These are phyloP conservation scores for Morinoia aosen DNA, from an alignment of 2,888 invertebrate genomes.

Conservation along the genomic window DNA sequence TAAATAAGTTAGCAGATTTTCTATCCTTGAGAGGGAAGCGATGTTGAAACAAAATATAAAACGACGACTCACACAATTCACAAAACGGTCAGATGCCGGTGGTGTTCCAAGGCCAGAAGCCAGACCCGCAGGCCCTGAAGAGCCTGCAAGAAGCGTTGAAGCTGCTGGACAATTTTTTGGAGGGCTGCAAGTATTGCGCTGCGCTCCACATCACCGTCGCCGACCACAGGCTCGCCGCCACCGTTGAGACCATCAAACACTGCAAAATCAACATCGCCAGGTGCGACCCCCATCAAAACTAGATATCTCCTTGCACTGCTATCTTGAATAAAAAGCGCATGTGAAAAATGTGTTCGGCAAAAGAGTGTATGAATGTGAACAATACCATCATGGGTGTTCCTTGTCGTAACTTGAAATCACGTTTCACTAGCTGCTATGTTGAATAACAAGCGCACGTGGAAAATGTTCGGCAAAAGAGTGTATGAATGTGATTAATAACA, in stretches of 20 bases:
- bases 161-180: slow-evolving; percentile 80
- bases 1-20: too few relatives aligned
- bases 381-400: too few relatives aligned
- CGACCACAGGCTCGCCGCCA: slow-evolving; percentile 59
- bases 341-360: not conserved
- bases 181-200: slow-evolving; percentile 70
- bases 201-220: slow-evolving; percentile 61
- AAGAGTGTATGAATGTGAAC: too few relatives aligned
- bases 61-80: not conserved
- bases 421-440: not conserved
- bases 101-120: slow-evolving; percentile 40
- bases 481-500: not conserved
- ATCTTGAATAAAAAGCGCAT: not conserved
- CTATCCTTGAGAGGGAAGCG: too few relatives aligned
- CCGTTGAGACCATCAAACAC: slow-evolving; percentile 59
- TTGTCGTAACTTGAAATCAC: too few relatives aligned
- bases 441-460: not conserved
- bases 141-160: slow-evolving; percentile 76
- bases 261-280: slow-evolving; percentile 52
- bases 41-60: not conserved
- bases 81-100: slow-evolving; percentile 23
- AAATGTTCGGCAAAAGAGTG: not conserved
- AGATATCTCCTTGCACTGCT: not conserved
- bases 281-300: not conserved
- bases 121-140: slow-evolving; percentile 26